Evolutionary conservation across 1,140 invertebrate genomes (phyloP).

Genomic region (Cyclargus thomasi): DNA sequence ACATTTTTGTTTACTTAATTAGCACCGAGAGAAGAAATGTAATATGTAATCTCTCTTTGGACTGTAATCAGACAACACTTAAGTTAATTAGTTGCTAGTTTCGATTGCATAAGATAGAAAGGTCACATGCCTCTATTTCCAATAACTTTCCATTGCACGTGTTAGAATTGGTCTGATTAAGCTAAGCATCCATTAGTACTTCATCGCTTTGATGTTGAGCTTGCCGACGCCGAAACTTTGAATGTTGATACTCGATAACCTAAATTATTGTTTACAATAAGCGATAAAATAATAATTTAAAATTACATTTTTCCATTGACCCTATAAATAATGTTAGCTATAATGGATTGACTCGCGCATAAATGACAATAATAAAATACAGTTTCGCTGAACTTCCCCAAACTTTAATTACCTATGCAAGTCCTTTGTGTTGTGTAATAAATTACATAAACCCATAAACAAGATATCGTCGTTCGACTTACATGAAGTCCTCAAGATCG

Average conservation of each 20-base stretch:
- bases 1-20: too few relatives aligned
- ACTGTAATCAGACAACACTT: neutral
- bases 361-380: neutral
- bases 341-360: too few relatives aligned
- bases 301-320: neutral
- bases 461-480: slow-evolving; percentile 49
- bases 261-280: neutral
- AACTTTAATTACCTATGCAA: neutral
- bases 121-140: neutral
- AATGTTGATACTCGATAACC: neutral
- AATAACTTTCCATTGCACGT: slow-evolving; percentile 4
- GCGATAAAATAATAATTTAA: neutral
- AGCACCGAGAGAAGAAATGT: neutral
- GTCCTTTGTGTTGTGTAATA: neutral
- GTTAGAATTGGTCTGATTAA: neutral
- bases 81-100: neutral
- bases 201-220: neutral
- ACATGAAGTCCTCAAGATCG: slow-evolving; percentile 83
- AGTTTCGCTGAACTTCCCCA: neutral
- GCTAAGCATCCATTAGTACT: neutral
- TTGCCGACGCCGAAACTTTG: neutral
- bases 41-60: neutral
- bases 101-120: neutral
- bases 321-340: neutral
- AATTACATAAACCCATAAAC: neutral